Conservation (phyloP, 1,140 invertebrate genomes). For the Dolichoris vasculosae region DNA sequence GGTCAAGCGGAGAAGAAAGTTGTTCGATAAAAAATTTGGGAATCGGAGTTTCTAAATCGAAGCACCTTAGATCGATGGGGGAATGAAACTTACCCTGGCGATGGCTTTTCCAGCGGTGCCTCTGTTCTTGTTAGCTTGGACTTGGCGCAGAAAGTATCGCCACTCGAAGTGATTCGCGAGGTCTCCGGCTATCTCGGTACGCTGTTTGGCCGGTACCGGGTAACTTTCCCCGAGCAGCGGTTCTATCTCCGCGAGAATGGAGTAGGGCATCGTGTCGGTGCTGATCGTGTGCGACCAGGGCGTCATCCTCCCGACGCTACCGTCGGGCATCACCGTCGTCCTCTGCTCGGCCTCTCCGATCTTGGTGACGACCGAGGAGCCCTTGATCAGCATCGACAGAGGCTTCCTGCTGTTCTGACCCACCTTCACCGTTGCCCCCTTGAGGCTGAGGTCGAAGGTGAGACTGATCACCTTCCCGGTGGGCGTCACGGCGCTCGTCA, state of each 20-base stretch:
- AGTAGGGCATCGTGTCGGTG: conserved; percentile 90
- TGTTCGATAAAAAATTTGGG: too few species aligned
- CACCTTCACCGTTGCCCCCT: conserved; percentile 90
- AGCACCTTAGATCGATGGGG: too few species aligned
- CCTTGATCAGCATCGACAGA: conserved; percentile 90
- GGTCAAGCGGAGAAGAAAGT: too few species aligned
- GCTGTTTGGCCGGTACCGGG: conserved; percentile 91
- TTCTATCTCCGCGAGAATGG: conserved; percentile 87
- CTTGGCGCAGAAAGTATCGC: conserved; percentile 88
- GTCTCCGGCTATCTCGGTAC: conserved; percentile 90
- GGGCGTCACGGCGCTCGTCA: conserved; percentile 92
- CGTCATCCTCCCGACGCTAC: conserved; percentile 84
- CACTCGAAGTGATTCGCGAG: conserved; percentile 95
- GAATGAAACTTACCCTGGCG: conserved; percentile 62
- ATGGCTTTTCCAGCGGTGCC: conserved; percentile 76
- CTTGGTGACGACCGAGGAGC: conserved; percentile 87
- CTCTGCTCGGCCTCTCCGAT: conserved; percentile 86
- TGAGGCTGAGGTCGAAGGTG: conserved; percentile 89
- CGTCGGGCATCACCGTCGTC: conserved; percentile 87
- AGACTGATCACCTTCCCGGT: conserved; percentile 91
- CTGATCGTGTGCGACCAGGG: conserved; percentile 89
- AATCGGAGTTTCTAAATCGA: too few species aligned
- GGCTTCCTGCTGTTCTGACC: conserved; percentile 88
- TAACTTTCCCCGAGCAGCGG: conserved; percentile 90
- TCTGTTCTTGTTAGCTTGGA: conserved; percentile 77